These are phyloP conservation scores for Allolobophora icterica DNA, from an alignment of 2,888 invertebrate species.

Conservation along the genomic window DNA sequence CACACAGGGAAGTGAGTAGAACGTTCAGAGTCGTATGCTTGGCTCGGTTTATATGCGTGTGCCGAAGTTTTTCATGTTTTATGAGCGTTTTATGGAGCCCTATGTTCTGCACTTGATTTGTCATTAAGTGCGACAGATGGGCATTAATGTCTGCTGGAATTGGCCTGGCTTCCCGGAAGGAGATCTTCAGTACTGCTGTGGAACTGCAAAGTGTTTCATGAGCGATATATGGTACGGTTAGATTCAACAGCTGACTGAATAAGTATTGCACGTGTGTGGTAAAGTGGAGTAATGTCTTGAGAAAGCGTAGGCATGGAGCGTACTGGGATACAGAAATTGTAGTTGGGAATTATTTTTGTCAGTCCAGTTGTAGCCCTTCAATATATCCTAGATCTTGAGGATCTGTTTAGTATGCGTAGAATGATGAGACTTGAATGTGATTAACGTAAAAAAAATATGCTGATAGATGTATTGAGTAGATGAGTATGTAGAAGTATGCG, in stretches of 20 bases:
- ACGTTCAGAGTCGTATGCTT: not conserved
- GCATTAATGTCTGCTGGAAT: not conserved
- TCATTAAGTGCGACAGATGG: not conserved
- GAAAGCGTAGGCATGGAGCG: not conserved
- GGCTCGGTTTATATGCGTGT: not conserved
- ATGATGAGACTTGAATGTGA: too few species aligned
- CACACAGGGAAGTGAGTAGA: not conserved
- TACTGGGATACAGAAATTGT: not conserved
- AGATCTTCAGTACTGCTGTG: not conserved
- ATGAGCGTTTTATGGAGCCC: slow-evolving; percentile 17
- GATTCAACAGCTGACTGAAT: not conserved
- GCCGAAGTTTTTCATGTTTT: not conserved
- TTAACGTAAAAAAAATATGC: too few species aligned
- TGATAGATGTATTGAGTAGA: too few species aligned
- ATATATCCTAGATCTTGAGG: too few species aligned
- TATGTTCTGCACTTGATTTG: not conserved
- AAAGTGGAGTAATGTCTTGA: not conserved
- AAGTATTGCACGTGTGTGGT: not conserved
- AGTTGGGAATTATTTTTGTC: not conserved
- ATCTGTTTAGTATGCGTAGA: too few species aligned
- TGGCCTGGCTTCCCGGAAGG: not conserved
- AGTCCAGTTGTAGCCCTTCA: not conserved
- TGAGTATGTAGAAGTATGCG: too few species aligned
- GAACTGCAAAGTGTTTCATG: not conserved
- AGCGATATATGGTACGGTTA: not conserved